Percentiles rank a stretch among this genome's conserved stretches.
Evolutionary conservation across 2,797 vertebrate species (phyloP).

Genomic region (Lepilemur ruficaudatus): DNA sequence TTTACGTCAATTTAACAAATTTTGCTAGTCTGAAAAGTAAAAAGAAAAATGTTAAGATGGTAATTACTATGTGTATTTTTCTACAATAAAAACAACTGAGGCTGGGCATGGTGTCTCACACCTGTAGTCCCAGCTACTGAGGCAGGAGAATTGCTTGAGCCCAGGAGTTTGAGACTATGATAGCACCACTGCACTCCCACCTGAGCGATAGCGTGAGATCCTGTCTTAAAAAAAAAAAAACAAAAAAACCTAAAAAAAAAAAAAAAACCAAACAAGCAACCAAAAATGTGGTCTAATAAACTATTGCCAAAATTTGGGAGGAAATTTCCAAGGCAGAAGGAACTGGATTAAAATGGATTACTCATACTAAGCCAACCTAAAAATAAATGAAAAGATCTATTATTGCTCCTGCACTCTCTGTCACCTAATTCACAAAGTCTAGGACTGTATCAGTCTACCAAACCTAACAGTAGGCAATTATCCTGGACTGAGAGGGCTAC

Average conservation of each 20-base stretch:
- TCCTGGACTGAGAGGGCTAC: not conserved
- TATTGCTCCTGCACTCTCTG: not conserved
- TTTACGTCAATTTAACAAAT: not conserved
- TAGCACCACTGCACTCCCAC: not conserved
- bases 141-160: not conserved
- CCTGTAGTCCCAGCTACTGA: not conserved
- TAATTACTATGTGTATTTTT: not conserved
- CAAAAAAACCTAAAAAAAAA: too few species aligned
- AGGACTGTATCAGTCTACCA: not conserved
- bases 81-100: not conserved
- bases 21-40: not conserved
- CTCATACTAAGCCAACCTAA: not conserved
- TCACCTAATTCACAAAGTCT: not conserved
- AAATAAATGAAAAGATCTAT: not conserved
- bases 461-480: not conserved
- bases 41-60: not conserved
- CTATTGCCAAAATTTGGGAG: not conserved
- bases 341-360: slow-evolving; percentile 7
- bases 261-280: not conserved
- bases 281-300: not conserved
- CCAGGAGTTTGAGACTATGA: not conserved
- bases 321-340: not conserved
- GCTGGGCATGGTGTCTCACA: not conserved
- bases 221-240: not conserved
- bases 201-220: not conserved